A percentile compares a stretch with the other conserved stretches of the same genome.
Conservation (phyloP, 1,140 invertebrate genomes). For the Phenacoccus solenopsis region DNA sequence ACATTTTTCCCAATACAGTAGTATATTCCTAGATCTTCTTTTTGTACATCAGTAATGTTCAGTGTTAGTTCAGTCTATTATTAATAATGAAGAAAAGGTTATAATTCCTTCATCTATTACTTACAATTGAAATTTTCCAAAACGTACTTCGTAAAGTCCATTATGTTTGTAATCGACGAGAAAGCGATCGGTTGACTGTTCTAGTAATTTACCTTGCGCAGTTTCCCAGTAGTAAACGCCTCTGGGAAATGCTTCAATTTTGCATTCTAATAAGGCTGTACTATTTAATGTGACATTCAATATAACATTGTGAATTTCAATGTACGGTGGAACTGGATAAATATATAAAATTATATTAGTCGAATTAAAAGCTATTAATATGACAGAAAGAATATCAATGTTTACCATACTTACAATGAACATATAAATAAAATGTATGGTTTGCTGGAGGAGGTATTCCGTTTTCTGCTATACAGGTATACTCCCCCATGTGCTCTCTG, state of each 20-base stretch:
- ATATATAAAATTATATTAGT: too few relatives aligned
- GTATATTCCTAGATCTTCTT: slow-evolving; percentile 57
- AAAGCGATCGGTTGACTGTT: slow-evolving; percentile 49
- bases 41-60: slow-evolving; percentile 51
- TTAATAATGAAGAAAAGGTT: neutral
- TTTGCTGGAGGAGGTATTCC: slow-evolving; percentile 69
- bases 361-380: too few relatives aligned
- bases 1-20: slow-evolving; percentile 74
- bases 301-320: slow-evolving; percentile 59
- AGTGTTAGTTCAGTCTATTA: neutral
- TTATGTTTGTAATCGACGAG: neutral
- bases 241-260: slow-evolving; percentile 78
- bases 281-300: slow-evolving; percentile 55
- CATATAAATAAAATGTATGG: slow-evolving; percentile 67
- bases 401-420: slow-evolving; percentile 64
- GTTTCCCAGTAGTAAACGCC: slow-evolving; percentile 75
- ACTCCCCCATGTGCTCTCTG: slow-evolving; percentile 72
- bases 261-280: slow-evolving; percentile 60
- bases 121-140: neutral
- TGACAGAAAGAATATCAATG: too few relatives aligned
- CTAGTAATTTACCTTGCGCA: slow-evolving; percentile 55
- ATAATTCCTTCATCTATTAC: too few relatives aligned
- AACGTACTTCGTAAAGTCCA: neutral
- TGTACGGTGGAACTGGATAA: slow-evolving; percentile 63
- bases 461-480: slow-evolving; percentile 75